These are phyloP conservation scores for Paguma larvata DNA, from an alignment of 2,797 vertebrate genomes.

Conservation along the genomic window DNA sequence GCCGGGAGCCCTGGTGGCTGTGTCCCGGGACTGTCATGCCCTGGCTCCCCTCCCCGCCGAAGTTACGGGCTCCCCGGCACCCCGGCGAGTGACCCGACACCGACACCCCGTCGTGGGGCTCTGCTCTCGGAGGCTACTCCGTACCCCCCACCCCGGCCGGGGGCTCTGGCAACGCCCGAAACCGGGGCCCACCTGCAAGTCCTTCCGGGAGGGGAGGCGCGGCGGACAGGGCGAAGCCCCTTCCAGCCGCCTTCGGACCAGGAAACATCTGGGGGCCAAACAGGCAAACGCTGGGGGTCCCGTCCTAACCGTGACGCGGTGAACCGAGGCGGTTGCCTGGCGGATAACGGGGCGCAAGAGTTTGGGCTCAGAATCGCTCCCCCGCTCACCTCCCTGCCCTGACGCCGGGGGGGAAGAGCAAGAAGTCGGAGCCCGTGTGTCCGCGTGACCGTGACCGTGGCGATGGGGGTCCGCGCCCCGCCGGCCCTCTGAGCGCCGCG, in stretches of 20 bases:
- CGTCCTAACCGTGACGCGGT: fast-evolving
- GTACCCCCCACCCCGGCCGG: not conserved
- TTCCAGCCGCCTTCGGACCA: not conserved
- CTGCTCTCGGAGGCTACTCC: not conserved
- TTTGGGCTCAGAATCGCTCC: not conserved
- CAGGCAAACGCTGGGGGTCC: fast-evolving
- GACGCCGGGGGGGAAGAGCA: too few relatives aligned
- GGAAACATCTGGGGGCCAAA: too few relatives aligned
- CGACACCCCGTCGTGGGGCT: not conserved
- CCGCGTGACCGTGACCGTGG: too few relatives aligned
- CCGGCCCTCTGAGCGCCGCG: fast-evolving
- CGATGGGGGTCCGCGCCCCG: fast-evolving
- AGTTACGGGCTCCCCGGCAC: too few relatives aligned
- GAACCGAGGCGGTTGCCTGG: not conserved
- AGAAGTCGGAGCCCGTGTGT: not conserved
- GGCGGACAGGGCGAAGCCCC: not conserved
- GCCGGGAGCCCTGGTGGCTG: not conserved
- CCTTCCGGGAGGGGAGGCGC: not conserved
- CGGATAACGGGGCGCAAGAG: not conserved
- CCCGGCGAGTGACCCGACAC: not conserved
- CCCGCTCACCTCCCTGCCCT: not conserved
- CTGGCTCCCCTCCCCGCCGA: not conserved
- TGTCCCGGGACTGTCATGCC: not conserved
- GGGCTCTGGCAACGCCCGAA: not conserved
- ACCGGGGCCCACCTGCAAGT: not conserved